Percentiles rank a stretch among this genome's conserved stretches.
These are phyloP conservation scores for Bostrychus sinensis DNA, from an alignment of 2,113 vertebrate genomes.

Conservation along the genomic window DNA sequence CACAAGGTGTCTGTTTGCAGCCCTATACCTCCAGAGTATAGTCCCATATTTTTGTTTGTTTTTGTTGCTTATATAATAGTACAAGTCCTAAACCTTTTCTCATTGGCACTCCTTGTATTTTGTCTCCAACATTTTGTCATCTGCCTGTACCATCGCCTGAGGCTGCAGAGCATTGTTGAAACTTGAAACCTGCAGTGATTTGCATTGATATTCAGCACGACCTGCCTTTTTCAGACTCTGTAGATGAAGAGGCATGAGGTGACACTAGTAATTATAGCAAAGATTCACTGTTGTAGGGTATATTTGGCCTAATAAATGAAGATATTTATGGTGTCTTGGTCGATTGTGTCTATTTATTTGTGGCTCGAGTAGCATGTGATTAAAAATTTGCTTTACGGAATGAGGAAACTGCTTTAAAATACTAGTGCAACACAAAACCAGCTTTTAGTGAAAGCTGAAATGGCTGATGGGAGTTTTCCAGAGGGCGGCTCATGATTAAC, in stretches of 20 bases:
- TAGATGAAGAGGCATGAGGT: not conserved
- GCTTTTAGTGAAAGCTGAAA: not conserved
- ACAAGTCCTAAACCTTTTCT: not conserved
- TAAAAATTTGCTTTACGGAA: not conserved
- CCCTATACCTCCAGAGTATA: too few relatives aligned
- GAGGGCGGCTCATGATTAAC: not conserved
- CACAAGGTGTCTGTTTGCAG: too few relatives aligned
- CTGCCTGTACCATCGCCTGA: not conserved
- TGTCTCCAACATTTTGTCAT: not conserved
- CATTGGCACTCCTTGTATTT: not conserved
- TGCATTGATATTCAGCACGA: not conserved
- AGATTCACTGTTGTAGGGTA: not conserved
- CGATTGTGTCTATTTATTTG: too few relatives aligned
- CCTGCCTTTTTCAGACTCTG: not conserved
- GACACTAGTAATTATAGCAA: constrained; percentile 9
- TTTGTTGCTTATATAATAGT: not conserved
- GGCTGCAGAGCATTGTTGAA: constrained; percentile 10
- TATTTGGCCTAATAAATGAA: not conserved
- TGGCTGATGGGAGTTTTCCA: constrained; percentile 1
- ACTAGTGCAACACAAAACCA: not conserved
- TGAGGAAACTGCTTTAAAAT: not conserved
- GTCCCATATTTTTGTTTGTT: not conserved
- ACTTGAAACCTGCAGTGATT: constrained; percentile 1
- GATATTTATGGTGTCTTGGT: constrained; percentile 1
- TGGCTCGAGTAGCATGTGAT: not conserved